Conservation (phyloP, 2,888 invertebrate genomes). For the Rotaria magnacalcarata region DNA sequence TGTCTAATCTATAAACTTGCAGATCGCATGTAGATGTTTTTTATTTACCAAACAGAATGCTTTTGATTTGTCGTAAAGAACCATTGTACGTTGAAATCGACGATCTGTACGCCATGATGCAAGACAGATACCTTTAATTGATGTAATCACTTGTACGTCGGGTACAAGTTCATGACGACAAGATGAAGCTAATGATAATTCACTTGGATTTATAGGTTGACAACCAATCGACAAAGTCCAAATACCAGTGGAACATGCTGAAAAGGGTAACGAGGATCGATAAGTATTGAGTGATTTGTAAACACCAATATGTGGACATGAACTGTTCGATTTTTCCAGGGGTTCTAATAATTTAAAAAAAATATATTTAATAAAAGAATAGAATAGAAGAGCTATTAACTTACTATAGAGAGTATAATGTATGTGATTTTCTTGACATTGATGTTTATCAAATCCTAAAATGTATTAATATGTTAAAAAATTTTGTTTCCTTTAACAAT, state of each 20-base stretch:
- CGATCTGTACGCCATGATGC: not conserved
- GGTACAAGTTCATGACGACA: not conserved
- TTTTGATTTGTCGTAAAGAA: not conserved
- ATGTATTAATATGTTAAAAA: too few relatives aligned
- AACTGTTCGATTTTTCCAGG: not conserved
- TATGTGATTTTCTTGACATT: not conserved
- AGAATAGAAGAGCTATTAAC: not conserved
- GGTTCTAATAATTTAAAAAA: not conserved
- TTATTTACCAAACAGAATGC: slow-evolving; percentile 5
- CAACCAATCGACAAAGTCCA: slow-evolving; percentile 22
- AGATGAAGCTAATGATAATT: not conserved
- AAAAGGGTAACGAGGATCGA: not conserved
- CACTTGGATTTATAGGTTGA: not conserved
- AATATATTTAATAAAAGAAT: not conserved
- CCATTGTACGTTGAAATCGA: not conserved
- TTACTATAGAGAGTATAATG: not conserved
- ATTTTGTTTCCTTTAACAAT: too few relatives aligned
- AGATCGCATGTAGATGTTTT: not conserved
- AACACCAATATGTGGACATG: slow-evolving; percentile 2
- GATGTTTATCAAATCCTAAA: not conserved
- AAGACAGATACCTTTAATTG: not conserved
- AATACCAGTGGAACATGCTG: not conserved
- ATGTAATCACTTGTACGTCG: not conserved
- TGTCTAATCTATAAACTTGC: too few relatives aligned
- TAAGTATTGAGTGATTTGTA: not conserved